Percentiles rank a stretch among this genome's conserved stretches.
Evolutionary conservation across 2,113 vertebrate genomes (phyloP).

Genomic region (Synodontis membranacea): DNA sequence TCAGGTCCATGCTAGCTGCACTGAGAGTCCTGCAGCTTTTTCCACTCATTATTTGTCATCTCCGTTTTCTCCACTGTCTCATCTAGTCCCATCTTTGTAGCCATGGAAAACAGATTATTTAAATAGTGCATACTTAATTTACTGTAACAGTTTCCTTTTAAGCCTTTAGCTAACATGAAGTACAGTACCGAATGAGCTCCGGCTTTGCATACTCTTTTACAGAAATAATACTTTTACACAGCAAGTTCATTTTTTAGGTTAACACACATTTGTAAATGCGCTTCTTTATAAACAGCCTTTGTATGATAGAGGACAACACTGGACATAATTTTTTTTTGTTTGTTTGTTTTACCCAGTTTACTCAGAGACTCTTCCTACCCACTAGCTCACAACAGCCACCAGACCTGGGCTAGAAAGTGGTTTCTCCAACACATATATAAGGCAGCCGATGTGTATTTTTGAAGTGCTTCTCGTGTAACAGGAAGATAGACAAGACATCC

Average conservation of each 20-base stretch:
- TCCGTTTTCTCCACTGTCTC: background rate
- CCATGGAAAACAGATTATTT: background rate
- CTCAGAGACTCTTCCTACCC: background rate
- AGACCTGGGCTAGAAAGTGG: background rate
- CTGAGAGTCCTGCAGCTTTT: background rate
- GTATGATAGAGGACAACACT: background rate
- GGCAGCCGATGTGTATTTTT: conserved; percentile 2
- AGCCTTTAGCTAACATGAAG: background rate
- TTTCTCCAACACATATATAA: background rate
- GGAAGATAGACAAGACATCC: background rate
- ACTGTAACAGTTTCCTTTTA: background rate
- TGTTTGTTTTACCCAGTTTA: no score
- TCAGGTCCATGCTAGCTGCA: background rate
- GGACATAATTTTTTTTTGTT: background rate
- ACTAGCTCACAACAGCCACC: background rate
- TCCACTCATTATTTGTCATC: background rate
- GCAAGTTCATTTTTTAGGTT: background rate
- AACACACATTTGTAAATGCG: background rate
- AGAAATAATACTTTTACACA: background rate
- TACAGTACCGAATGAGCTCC: background rate
- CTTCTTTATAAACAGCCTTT: background rate
- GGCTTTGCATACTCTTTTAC: background rate
- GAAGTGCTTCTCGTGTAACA: conserved; percentile 10
- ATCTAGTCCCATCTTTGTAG: background rate
- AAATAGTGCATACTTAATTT: background rate